phyloP scores from a whole-genome alignment of 2,888 invertebrate genomes.

The Microdon myrmicae region DNA sequence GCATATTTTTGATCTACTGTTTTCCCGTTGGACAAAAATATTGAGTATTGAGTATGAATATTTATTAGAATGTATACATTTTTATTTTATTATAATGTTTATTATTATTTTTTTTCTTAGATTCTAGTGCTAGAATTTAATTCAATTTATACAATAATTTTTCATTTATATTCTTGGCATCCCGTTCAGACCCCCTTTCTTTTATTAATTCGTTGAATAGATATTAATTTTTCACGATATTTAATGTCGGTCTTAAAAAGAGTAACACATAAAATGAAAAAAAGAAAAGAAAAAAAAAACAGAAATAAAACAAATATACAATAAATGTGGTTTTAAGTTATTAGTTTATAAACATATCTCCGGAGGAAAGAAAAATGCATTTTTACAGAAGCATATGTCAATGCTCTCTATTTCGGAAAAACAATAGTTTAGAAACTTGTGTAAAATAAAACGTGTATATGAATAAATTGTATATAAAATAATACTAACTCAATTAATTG shows the following conservation, averaged over 20 bases:
- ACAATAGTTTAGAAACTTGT: conserved; percentile 38
- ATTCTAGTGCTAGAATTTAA: conserved; percentile 12
- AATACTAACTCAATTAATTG: conserved; percentile 32
- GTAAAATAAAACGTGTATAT: conserved; percentile 46
- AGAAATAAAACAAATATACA: background rate
- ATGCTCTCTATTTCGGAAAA: conserved; percentile 37
- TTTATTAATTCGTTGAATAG: background rate
- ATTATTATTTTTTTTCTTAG: too few species aligned
- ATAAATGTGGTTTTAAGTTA: conserved; percentile 7
- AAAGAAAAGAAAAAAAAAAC: conserved; percentile 2
- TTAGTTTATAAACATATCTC: too few species aligned
- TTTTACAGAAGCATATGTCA: conserved; percentile 8
- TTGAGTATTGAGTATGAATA: conserved; percentile 30
- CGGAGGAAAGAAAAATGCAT: background rate
- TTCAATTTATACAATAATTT: conserved; percentile 12
- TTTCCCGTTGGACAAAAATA: conserved; percentile 28
- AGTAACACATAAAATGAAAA: background rate
- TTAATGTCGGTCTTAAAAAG: background rate
- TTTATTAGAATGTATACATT: conserved; percentile 21
- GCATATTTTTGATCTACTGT: conserved; percentile 42
- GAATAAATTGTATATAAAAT: conserved; percentile 51
- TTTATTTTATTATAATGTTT: too few species aligned
- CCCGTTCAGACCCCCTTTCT: background rate
- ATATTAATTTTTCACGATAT: background rate
- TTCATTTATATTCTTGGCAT: background rate